Percentiles rank a stretch among this genome's conserved stretches.
Evolutionary conservation across 2,888 invertebrate species (phyloP).

Genomic region (Lasioglossum malachurum): DNA sequence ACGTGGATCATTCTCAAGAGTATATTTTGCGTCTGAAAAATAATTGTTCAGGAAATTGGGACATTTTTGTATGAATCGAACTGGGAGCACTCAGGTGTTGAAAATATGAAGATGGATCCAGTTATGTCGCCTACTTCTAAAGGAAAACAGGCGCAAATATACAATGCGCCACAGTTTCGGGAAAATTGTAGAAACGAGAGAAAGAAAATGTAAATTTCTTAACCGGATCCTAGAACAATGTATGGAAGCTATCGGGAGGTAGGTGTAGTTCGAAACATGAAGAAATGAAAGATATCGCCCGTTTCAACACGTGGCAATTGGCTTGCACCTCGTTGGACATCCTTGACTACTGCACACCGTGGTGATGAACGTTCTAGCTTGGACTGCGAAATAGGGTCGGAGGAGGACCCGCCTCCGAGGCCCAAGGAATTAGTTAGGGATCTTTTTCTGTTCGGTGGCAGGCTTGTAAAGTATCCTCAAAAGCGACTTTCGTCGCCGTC

Average conservation of each 20-base stretch:
- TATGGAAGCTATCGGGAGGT: not conserved
- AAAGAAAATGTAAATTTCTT: not conserved
- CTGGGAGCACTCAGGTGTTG: no score
- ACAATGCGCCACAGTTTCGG: not conserved
- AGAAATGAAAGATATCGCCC: constrained; percentile 73
- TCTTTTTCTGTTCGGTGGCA: not conserved
- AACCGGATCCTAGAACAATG: not conserved
- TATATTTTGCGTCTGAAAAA: no score
- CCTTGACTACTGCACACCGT: constrained; percentile 62
- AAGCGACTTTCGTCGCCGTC: not conserved
- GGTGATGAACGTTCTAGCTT: not conserved
- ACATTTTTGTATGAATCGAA: not conserved
- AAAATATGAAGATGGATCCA: no score
- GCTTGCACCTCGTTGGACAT: constrained; percentile 66
- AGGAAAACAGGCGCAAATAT: no score
- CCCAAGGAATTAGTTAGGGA: not conserved
- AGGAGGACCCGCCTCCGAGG: not conserved
- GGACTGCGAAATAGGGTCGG: not conserved
- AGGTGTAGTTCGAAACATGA: not conserved
- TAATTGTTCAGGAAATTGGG: not conserved
- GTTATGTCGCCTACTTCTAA: no score
- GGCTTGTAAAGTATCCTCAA: constrained; percentile 1
- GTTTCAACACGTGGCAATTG: constrained; percentile 77
- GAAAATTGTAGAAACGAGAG: not conserved
- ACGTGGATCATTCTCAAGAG: no score